Evolutionary conservation across 2,113 vertebrate genomes (phyloP), one percentile per base, ranked within the genome.

Genomic region (Amia ocellicauda): DNA sequence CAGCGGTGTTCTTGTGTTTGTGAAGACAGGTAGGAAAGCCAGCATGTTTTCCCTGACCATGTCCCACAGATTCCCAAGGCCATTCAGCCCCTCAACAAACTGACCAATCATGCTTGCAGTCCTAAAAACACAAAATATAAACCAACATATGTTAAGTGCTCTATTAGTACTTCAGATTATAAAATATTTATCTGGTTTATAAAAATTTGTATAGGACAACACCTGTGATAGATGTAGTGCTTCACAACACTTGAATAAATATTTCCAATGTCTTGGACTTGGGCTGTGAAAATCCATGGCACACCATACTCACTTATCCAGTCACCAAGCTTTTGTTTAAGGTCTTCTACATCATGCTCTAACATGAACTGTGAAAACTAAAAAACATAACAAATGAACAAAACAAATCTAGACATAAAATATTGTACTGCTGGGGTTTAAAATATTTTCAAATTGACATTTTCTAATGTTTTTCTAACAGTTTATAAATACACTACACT

Each of bases 221-320:
- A 86, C 86, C 84, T 81, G 60, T 85, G 55, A 52, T 80, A 83
- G 59, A 84, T 79, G n/a, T n/a, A n/a, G n/a, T n/a, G n/a, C n/a
- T n/a, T n/a, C n/a, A n/a, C n/a, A n/a, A n/a, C n/a, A n/a, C 55
- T 72, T 17, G 42, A 60, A 31, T 80, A 85, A 41, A 85, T 71
- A 10, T 62, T 51, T 4, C 74, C 58, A n/a, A 82, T 58, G 27
- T 83, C 77, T 65, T 64, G 45, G 26, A 75, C 58, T 5, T 40
- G 4, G 16, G 66, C 72, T 9, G 67, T 67, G 62, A 27, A 72
- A 51, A 86, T 75, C 5, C 62, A 76, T 61, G 77, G 76, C 22
- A 79, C 62, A 7, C 80, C 82, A 65, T 74, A 80, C 8, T 41
- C 60, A 1, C 67, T 71, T 1, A 81, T 67, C 86, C 84, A 85